Percentiles rank a stretch among this genome's conserved stretches.
phyloP scores from a whole-genome alignment of 1,140 invertebrate species.

The Anastrepha obliqua region DNA sequence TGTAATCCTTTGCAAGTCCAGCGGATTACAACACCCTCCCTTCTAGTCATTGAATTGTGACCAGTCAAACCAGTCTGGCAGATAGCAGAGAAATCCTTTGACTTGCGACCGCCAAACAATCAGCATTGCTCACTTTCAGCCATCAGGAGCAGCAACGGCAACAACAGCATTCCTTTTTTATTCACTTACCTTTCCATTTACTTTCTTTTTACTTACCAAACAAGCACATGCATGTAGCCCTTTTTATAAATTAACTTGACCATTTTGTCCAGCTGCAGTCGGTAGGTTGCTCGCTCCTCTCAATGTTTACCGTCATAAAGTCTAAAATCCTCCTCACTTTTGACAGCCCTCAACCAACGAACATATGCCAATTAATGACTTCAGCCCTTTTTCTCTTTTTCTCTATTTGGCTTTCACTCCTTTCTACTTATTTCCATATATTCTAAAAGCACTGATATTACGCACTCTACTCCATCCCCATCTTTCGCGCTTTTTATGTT shows the following conservation, averaged over 20 bases:
- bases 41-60: not conserved
- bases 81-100: not conserved
- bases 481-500: slow-evolving; percentile 43
- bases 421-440: too few species aligned
- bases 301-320: slow-evolving; percentile 40
- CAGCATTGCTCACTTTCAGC: not conserved
- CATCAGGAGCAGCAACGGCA: not conserved
- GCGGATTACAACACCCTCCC: not conserved
- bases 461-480: not conserved
- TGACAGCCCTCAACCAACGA: slow-evolving; percentile 33
- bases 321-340: slow-evolving; percentile 16
- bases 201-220: not conserved
- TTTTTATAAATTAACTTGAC: not conserved
- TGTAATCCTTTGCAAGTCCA: slow-evolving; percentile 43
- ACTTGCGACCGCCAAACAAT: not conserved
- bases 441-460: not conserved
- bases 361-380: slow-evolving; percentile 50
- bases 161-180: not conserved
- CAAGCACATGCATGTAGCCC: not conserved
- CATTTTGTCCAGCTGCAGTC: slow-evolving; percentile 16
- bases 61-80: not conserved
- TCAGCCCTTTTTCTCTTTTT: not conserved
- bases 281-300: not conserved
- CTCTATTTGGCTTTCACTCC: not conserved
- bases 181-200: not conserved